phyloP scores from a whole-genome alignment of 2,888 invertebrate species.

The Peribatodes rhomboidaria region DNA sequence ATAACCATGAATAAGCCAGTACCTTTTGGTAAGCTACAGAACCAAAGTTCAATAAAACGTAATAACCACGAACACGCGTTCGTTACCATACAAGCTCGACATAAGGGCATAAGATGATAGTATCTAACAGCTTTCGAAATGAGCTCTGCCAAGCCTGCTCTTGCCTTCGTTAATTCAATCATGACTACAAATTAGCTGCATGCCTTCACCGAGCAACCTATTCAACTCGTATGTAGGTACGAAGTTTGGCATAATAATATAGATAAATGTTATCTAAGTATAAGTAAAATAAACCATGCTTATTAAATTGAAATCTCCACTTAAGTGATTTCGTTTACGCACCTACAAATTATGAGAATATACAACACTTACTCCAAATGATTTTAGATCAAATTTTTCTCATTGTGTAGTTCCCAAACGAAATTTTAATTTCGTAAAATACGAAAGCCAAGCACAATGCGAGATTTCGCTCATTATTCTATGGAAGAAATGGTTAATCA shows the following conservation, averaged over 20 bases:
- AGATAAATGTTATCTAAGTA: background rate
- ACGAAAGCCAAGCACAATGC: slow-evolving; percentile 14
- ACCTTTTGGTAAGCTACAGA: background rate
- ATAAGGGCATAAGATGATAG: slow-evolving; percentile 61
- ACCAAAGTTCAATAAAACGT: slow-evolving; percentile 13
- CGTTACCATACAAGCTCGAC: slow-evolving; percentile 50
- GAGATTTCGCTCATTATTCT: slow-evolving; percentile 17
- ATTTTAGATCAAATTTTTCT: background rate
- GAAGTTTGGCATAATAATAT: background rate
- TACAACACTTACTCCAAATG: background rate
- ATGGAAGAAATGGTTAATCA: slow-evolving; percentile 33
- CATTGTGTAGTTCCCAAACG: background rate
- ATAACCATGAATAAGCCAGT: background rate
- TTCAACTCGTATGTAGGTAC: slow-evolving; percentile 45
- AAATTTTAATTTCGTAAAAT: slow-evolving; percentile 12
- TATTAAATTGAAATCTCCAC: background rate
- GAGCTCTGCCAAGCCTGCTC: slow-evolving; percentile 56
- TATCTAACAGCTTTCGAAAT: slow-evolving; percentile 69
- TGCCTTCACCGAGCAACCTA: slow-evolving; percentile 56
- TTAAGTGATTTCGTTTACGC: slow-evolving; percentile 1
- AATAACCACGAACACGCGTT: slow-evolving; percentile 41
- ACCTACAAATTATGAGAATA: background rate
- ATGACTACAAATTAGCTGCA: slow-evolving; percentile 74
- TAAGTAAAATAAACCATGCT: background rate
- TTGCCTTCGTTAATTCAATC: slow-evolving; percentile 76